Percentiles rank a stretch among this genome's conserved stretches.
These are phyloP conservation scores for Microctenopoma stevenorrisi DNA, from an alignment of 2,797 vertebrate genomes.

Conservation along the genomic window DNA sequence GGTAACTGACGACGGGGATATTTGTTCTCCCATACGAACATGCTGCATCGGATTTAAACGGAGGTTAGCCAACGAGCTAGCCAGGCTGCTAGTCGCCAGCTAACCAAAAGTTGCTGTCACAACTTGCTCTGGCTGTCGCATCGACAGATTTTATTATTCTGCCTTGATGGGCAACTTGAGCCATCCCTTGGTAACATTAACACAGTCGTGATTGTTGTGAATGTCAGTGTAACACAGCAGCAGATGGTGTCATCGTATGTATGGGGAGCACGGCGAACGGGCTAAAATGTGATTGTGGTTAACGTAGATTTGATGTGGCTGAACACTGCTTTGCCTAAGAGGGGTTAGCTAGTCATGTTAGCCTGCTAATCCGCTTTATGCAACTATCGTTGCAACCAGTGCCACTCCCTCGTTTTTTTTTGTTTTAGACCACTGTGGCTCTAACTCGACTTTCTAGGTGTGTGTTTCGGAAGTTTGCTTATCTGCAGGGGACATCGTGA, in stretches of 20 bases:
- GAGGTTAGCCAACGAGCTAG: slow-evolving; percentile 48
- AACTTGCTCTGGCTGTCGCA: slow-evolving; percentile 59
- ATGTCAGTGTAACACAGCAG: not conserved
- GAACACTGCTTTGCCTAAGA: slow-evolving; percentile 41
- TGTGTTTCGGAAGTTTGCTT: slow-evolving; percentile 48
- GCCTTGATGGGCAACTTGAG: not conserved
- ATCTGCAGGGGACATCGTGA: slow-evolving; percentile 22
- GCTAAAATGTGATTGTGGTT: slow-evolving; percentile 9
- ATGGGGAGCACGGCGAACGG: not conserved
- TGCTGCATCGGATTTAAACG: slow-evolving; percentile 38
- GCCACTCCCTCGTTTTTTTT: slow-evolving; percentile 76
- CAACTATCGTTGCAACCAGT: slow-evolving; percentile 68
- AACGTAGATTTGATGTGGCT: slow-evolving; percentile 30
- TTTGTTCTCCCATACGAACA: slow-evolving; percentile 10
- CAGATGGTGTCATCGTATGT: not conserved
- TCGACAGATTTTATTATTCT: slow-evolving; percentile 41
- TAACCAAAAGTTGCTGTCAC: slow-evolving; percentile 72
- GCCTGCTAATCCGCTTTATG: slow-evolving; percentile 80
- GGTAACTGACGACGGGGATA: slow-evolving; percentile 4
- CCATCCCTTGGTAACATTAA: not conserved
- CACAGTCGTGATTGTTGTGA: slow-evolving; percentile 9
- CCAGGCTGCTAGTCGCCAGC: slow-evolving; percentile 36
- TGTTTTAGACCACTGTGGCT: slow-evolving; percentile 66
- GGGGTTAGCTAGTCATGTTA: slow-evolving; percentile 60
- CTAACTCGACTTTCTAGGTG: slow-evolving; percentile 31